A percentile compares a stretch with the other conserved stretches of the same genome.
Evolutionary conservation across 2,888 invertebrate genomes (phyloP).

Genomic region (Augochlorella aurata): DNA sequence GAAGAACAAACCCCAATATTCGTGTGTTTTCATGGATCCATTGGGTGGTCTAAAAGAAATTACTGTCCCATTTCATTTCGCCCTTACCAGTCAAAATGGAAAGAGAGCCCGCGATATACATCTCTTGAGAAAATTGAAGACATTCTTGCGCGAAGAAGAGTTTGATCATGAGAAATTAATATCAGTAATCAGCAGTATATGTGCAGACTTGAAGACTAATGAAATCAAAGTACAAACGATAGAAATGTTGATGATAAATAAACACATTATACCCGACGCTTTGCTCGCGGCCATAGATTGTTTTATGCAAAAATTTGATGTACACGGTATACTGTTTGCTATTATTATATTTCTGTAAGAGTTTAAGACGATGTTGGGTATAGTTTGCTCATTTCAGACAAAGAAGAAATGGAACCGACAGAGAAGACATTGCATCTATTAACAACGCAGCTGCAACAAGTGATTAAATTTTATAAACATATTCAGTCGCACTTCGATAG

Average conservation of each 20-base stretch:
- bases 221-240: conserved; percentile 88
- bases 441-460: conserved; percentile 70
- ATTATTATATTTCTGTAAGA: background rate
- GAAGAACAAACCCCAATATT: conserved; percentile 85
- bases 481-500: conserved; percentile 71
- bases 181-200: conserved; percentile 84
- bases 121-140: conserved; percentile 89
- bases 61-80: conserved; percentile 94
- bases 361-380: conserved; percentile 7
- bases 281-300: conserved; percentile 83
- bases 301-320: conserved; percentile 79
- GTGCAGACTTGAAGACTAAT: conserved; percentile 87
- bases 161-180: conserved; percentile 83
- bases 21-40: conserved; percentile 92
- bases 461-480: conserved; percentile 76
- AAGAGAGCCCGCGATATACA: conserved; percentile 94
- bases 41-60: conserved; percentile 92
- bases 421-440: conserved; percentile 72
- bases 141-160: conserved; percentile 85
- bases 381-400: conserved; percentile 63
- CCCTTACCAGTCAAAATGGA: conserved; percentile 93
- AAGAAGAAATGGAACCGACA: conserved; percentile 71
- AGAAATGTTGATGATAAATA: conserved; percentile 87
- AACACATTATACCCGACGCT: conserved; percentile 85
- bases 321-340: conserved; percentile 63